Conservation (phyloP, 2,797 vertebrate genomes). For the Staurois parvus region DNA sequence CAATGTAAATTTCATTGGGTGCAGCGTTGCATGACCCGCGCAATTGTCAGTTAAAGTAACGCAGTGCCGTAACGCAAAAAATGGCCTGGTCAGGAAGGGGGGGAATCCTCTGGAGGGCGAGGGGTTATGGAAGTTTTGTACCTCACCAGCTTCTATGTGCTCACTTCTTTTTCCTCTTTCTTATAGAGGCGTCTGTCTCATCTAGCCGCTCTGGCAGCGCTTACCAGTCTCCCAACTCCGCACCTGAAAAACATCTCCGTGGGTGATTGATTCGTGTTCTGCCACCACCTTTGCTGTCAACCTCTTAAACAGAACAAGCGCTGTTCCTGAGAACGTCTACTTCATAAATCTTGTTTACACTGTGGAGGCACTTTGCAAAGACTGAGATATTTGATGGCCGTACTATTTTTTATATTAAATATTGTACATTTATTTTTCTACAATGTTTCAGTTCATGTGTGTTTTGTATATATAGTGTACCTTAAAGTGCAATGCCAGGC, state of each 20-base stretch:
- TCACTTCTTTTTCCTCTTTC: background rate
- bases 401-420: slow-evolving; percentile 11
- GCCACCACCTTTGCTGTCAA: background rate
- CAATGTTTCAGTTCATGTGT: background rate
- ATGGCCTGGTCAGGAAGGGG: too few relatives aligned
- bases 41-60: too few relatives aligned
- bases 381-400: background rate
- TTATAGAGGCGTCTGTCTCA: slow-evolving; percentile 45
- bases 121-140: background rate
- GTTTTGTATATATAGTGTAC: too few relatives aligned
- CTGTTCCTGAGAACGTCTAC: background rate
- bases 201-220: background rate
- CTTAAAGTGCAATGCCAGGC: too few relatives aligned
- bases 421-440: slow-evolving; percentile 19
- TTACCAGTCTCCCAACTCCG: background rate
- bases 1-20: too few relatives aligned
- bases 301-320: background rate
- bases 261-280: background rate
- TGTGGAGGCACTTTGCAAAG: too few relatives aligned
- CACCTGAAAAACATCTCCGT: background rate
- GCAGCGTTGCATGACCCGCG: too few relatives aligned
- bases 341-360: too few relatives aligned
- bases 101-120: too few relatives aligned
- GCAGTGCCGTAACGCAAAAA: too few relatives aligned
- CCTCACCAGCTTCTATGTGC: too few relatives aligned